These are phyloP conservation scores for Portevinia maculata DNA, from an alignment of 2,888 invertebrate species.

Conservation along the genomic window DNA sequence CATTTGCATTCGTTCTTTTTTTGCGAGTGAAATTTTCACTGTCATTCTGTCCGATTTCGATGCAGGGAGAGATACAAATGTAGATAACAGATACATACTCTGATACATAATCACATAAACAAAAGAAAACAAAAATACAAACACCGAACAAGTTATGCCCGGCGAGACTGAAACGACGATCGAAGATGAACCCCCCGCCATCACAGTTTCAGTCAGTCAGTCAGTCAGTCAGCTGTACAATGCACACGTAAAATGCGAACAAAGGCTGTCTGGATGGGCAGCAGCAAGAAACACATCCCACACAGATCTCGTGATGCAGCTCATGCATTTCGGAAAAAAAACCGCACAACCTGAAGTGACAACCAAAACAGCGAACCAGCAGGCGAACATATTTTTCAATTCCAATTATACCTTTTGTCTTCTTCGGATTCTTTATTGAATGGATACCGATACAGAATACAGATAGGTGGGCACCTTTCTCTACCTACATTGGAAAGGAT, in stretches of 20 bases:
- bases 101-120: constrained; percentile 49
- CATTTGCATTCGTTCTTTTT: constrained; percentile 60
- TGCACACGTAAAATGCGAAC: constrained; percentile 41
- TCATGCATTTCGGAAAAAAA: constrained; percentile 54
- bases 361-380: constrained; percentile 63
- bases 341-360: constrained; percentile 28
- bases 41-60: constrained; percentile 58
- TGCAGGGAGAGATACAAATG: constrained; percentile 43
- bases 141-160: constrained; percentile 16
- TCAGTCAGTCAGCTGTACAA: constrained; percentile 49
- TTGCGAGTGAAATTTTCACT: constrained; percentile 44
- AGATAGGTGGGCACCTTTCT: too few species aligned
- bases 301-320: constrained; percentile 63
- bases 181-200: constrained; percentile 67
- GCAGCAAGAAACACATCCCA: constrained; percentile 8
- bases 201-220: constrained; percentile 28
- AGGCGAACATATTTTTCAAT: constrained; percentile 70
- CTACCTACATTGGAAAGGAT: constrained; percentile 17
- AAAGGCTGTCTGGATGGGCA: constrained; percentile 57
- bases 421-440: constrained; percentile 11
- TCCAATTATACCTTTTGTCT: constrained; percentile 67
- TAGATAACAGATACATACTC: constrained; percentile 48
- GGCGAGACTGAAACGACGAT: constrained; percentile 43
- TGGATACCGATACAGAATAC: constrained; percentile 17
- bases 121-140: constrained; percentile 39